Conservation (phyloP, 2,797 vertebrate species). For the Sparidentex hasta region DNA sequence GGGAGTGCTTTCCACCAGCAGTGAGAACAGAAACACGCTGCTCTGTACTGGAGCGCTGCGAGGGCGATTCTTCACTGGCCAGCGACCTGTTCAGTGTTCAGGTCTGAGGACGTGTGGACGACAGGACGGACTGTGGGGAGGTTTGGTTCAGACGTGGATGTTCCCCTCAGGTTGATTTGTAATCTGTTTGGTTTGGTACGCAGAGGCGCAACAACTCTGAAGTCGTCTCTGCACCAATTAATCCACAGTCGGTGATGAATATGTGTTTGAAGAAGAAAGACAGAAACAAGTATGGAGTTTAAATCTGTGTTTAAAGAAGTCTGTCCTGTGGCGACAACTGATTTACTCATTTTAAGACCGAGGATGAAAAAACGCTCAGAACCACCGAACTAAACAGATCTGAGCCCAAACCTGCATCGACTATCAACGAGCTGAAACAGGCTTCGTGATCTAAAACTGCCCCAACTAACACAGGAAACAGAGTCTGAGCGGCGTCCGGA, state of each 20-base stretch:
- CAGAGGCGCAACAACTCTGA: background rate
- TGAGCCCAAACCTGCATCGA: conserved; percentile 3
- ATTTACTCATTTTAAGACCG: conserved; percentile 14
- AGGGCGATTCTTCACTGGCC: no score
- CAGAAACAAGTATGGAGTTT: background rate
- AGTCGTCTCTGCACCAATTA: background rate
- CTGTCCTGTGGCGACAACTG: background rate
- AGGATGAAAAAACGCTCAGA: conserved; percentile 13
- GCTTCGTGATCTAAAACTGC: conserved; percentile 1
- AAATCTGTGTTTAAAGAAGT: background rate
- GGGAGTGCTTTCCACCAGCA: no score
- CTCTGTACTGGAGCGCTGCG: no score
- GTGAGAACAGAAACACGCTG: no score
- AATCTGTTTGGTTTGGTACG: no score
- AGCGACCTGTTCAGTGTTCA: no score
- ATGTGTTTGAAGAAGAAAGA: background rate
- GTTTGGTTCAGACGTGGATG: no score
- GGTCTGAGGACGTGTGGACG: no score
- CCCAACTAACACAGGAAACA: background rate
- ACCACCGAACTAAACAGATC: background rate
- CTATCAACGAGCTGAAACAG: conserved; percentile 1
- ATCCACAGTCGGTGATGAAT: background rate
- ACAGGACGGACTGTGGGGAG: no score
- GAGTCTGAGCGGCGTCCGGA: conserved; percentile 4
- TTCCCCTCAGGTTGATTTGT: no score